Percentiles rank a stretch among this genome's conserved stretches.
phyloP scores from a whole-genome alignment of 2,888 invertebrate genomes.

The Drosophila parthenogenetica region DNA sequence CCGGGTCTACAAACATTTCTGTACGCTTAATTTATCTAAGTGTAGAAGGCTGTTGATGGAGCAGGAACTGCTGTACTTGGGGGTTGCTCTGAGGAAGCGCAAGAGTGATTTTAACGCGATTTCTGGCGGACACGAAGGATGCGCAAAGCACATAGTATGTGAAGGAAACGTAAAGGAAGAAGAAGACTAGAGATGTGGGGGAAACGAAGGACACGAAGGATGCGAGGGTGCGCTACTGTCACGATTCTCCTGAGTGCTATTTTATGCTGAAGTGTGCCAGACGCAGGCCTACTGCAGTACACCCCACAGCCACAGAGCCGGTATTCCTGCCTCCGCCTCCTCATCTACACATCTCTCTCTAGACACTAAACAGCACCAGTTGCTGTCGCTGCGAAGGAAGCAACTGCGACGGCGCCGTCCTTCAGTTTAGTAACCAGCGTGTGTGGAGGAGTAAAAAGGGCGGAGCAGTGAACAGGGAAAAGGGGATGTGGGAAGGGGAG shows the following conservation, averaged over 20 bases:
- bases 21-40: neutral
- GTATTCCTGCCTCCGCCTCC: neutral
- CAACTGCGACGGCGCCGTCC: conserved; percentile 58
- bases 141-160: neutral
- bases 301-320: neutral
- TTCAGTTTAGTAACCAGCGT: conserved; percentile 11
- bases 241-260: conserved; percentile 83
- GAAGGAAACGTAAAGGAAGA: conserved; percentile 32
- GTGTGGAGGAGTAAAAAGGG: neutral
- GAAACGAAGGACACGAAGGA: conserved; percentile 4
- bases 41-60: neutral
- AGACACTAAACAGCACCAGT: conserved; percentile 39
- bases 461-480: neutral
- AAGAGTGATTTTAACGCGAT: conserved; percentile 77
- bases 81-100: conserved; percentile 70
- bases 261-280: conserved; percentile 83
- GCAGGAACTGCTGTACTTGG: conserved; percentile 7
- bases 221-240: conserved; percentile 50
- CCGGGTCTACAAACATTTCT: no score
- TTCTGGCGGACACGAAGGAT: conserved; percentile 42
- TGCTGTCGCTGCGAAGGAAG: conserved; percentile 54
- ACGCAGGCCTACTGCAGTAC: conserved; percentile 46
- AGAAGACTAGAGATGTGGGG: conserved; percentile 5
- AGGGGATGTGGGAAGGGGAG: conserved; percentile 1
- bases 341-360: neutral